Conservation (phyloP, 2,797 vertebrate species). For the Monodelphis domestica region DNA sequence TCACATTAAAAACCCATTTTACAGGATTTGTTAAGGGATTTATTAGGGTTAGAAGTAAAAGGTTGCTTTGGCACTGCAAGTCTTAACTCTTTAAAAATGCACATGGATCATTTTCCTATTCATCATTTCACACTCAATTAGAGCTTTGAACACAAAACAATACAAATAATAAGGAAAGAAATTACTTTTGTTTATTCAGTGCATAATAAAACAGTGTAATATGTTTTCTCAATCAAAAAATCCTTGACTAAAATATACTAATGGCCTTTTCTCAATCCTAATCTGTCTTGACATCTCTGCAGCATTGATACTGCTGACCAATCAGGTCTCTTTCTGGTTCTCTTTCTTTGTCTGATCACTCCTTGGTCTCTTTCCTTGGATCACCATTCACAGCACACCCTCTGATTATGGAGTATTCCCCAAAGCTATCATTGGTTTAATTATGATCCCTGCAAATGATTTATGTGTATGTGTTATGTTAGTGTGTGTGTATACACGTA, state of each 20-base stretch:
- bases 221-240: neutral
- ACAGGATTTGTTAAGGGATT: neutral
- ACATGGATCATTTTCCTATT: neutral
- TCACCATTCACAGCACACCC: neutral
- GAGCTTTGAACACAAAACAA: neutral
- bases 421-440: neutral
- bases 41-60: conserved; percentile 23
- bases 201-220: neutral
- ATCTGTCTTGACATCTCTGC: neutral
- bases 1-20: neutral
- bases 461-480: neutral
- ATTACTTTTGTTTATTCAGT: neutral
- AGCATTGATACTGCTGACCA: neutral
- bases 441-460: neutral
- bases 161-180: neutral
- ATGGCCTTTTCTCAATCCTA: neutral
- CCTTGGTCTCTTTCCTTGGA: neutral
- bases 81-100: neutral
- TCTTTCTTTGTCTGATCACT: neutral
- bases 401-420: neutral
- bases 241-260: neutral
- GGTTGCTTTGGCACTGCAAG: neutral
- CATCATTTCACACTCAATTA: neutral
- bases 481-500: neutral
- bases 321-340: neutral